Evolutionary conservation across 2,888 invertebrate species (phyloP).

Genomic region (Bombylius major): DNA sequence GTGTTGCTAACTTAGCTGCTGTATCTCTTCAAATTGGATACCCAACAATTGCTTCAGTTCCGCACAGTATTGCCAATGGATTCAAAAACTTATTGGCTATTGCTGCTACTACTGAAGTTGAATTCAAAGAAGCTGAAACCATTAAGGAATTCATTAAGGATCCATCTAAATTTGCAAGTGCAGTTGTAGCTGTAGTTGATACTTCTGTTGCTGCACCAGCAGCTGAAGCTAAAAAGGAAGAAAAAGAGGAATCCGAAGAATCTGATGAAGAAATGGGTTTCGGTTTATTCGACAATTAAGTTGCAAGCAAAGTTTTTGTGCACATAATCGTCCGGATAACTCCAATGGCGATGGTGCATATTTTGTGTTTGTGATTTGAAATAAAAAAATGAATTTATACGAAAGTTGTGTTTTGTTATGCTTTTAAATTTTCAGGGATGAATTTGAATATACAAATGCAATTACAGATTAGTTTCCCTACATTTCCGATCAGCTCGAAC

Average conservation of each 20-base stretch:
- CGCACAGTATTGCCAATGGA: slow-evolving; percentile 95
- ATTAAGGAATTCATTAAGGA: slow-evolving; percentile 92
- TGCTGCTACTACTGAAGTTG: slow-evolving; percentile 90
- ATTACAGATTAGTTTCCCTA: no score
- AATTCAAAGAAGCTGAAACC: slow-evolving; percentile 86
- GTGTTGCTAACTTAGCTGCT: slow-evolving; percentile 88
- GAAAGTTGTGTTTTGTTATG: no score
- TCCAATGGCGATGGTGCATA: slow-evolving; percentile 1
- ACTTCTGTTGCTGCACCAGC: slow-evolving; percentile 50
- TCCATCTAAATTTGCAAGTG: slow-evolving; percentile 84
- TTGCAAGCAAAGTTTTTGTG: slow-evolving; percentile 37
- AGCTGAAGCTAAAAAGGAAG: slow-evolving; percentile 51
- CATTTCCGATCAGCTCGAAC: no score
- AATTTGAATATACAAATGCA: no score
- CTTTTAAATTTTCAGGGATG: no score
- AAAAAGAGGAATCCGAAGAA: slow-evolving; percentile 68
- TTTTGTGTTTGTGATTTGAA: no score
- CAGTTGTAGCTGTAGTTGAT: slow-evolving; percentile 44
- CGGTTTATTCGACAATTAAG: slow-evolving; percentile 71
- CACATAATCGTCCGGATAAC: slow-evolving; percentile 10
- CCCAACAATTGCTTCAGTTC: slow-evolving; percentile 92
- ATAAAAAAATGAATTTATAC: no score
- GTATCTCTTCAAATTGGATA: slow-evolving; percentile 89
- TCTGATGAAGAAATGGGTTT: slow-evolving; percentile 97
- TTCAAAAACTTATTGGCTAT: slow-evolving; percentile 96